Evolutionary conservation across 2,113 vertebrate genomes (phyloP).

Genomic region (Cisticola juncidis): DNA sequence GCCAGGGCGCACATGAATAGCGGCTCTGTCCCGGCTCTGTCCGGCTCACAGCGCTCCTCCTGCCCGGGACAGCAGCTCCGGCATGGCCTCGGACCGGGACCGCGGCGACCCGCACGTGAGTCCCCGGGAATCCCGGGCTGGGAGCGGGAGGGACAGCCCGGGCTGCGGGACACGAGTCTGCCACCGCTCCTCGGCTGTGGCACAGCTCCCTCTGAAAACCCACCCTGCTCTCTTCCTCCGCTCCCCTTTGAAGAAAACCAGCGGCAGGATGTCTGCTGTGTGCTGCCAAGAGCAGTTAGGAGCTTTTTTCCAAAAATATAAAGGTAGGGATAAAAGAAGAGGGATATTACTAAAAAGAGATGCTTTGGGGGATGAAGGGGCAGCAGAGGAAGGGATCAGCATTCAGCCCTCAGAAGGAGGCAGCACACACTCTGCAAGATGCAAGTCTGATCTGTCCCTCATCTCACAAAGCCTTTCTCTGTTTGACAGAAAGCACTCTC

Average conservation of each 20-base stretch:
- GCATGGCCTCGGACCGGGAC: conserved; percentile 4
- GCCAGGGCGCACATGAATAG: conserved; percentile 72
- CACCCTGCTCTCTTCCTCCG: background rate
- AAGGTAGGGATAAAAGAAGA: background rate
- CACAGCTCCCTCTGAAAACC: conserved; percentile 27
- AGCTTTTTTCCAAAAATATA: background rate
- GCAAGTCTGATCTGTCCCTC: background rate
- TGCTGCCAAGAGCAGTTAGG: background rate
- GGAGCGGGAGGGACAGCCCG: background rate
- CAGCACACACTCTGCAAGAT: background rate
- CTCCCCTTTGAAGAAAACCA: background rate
- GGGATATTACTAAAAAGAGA: background rate
- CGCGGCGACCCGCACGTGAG: conserved; percentile 66
- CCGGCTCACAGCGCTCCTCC: too few relatives aligned
- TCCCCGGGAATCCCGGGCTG: background rate
- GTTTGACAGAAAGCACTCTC: conserved; percentile 22
- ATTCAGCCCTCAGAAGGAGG: conserved; percentile 21
- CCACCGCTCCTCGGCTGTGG: background rate
- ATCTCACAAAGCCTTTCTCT: conserved; percentile 50
- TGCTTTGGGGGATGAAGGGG: background rate
- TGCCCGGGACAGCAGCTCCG: too few relatives aligned
- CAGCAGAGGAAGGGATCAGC: background rate
- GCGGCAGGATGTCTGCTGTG: background rate
- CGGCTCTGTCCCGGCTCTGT: conserved; percentile 61
- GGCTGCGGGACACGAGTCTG: background rate